Conservation (phyloP, 1,140 invertebrate genomes). For the Macrobrachium rosenbergii region DNA sequence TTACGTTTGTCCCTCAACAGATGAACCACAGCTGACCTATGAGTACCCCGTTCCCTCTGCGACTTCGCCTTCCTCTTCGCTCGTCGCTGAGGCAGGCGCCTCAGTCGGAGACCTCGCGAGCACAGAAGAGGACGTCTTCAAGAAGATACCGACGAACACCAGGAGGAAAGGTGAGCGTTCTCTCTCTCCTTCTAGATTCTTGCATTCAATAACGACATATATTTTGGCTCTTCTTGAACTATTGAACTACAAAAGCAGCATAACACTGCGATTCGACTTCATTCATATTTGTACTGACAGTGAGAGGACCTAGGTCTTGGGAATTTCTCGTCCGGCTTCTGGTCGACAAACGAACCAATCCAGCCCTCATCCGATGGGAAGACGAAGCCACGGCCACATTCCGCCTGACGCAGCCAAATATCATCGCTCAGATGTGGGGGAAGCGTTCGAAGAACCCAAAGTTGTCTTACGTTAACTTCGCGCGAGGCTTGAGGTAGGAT, state of each 20-base stretch:
- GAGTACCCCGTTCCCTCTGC: not conserved
- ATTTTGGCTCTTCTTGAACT: not conserved
- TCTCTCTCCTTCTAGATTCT: too few species aligned
- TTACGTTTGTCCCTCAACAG: too few species aligned
- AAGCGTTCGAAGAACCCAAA: conserved; percentile 78
- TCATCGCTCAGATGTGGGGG: conserved; percentile 41
- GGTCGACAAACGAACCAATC: conserved; percentile 30
- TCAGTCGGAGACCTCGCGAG: not conserved
- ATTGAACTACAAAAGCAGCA: too few species aligned
- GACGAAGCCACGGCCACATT: conserved; percentile 34
- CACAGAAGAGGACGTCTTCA: not conserved
- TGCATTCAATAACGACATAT: too few species aligned
- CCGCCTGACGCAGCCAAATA: conserved; percentile 12
- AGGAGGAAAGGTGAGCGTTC: conserved; percentile 15
- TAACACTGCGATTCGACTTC: not conserved
- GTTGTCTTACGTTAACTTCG: conserved; percentile 95
- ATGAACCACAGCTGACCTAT: too few species aligned
- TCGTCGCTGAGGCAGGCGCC: not conserved
- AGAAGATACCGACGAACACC: conserved; percentile 40
- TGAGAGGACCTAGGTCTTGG: conserved; percentile 41
- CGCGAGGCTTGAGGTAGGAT: conserved; percentile 86
- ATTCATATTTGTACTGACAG: not conserved
- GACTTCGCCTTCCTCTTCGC: not conserved
- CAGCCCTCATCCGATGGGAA: conserved; percentile 40
- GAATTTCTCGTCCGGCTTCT: conserved; percentile 40